phyloP scores from a whole-genome alignment of 2,888 invertebrate genomes.

The Tiliacea citrago region DNA sequence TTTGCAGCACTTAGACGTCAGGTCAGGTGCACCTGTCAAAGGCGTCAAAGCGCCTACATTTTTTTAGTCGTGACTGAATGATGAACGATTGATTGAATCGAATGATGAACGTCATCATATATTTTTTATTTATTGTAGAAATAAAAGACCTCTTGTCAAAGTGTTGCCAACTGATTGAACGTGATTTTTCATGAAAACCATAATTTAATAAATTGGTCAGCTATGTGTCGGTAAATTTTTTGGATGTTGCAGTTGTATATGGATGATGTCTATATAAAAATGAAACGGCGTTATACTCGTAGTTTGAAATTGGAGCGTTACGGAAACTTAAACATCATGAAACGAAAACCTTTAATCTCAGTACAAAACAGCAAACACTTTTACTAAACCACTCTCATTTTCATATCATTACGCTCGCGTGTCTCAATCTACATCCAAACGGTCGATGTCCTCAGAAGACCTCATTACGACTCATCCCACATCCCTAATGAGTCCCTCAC shows the following conservation, averaged over 20 bases:
- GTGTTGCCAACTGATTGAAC: no score
- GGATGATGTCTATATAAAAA: no score
- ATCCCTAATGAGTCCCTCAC: constrained; percentile 81
- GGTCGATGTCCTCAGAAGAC: constrained; percentile 66
- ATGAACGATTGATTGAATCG: no score
- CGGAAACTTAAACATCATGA: not conserved
- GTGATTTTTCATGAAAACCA: no score
- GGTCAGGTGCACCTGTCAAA: no score
- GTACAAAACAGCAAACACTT: constrained; percentile 33
- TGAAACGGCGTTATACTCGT: not conserved
- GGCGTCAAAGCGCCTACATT: no score
- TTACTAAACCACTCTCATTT: constrained; percentile 47
- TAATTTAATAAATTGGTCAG: not conserved
- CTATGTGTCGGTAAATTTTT: not conserved
- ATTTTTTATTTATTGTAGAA: no score
- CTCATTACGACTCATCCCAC: constrained; percentile 81
- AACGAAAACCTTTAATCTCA: not conserved
- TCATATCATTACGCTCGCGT: constrained; percentile 60
- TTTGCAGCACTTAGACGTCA: no score
- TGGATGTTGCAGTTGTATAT: not conserved
- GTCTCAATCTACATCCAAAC: constrained; percentile 48
- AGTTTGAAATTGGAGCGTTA: not conserved
- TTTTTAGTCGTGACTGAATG: no score
- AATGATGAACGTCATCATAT: no score
- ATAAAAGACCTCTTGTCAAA: no score